Evolutionary conservation across 1,140 invertebrate species (phyloP).

Genomic region (Ips typographus): DNA sequence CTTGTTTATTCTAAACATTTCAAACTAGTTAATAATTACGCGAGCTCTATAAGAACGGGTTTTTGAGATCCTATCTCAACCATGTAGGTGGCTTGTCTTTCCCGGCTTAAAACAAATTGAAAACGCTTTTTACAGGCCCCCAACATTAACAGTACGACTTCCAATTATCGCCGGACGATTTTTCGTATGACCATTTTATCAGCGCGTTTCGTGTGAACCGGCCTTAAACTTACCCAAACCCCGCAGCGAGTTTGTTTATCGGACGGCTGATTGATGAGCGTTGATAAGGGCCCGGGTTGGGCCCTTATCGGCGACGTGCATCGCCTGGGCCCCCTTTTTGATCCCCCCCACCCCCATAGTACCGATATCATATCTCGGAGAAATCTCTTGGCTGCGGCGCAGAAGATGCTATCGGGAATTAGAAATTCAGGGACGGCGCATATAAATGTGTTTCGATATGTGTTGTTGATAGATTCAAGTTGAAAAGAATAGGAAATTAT

Average conservation of each 20-base stretch:
- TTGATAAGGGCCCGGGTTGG: constrained; percentile 46
- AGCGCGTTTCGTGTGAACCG: constrained; percentile 25
- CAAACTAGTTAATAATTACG: constrained; percentile 13
- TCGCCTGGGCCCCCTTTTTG: constrained; percentile 21
- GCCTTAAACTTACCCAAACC: constrained; percentile 29
- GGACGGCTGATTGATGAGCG: constrained; percentile 41
- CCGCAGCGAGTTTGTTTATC: constrained; percentile 36
- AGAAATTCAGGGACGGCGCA: constrained; percentile 14
- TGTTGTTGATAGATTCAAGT: no score
- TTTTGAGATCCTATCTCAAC: constrained; percentile 15
- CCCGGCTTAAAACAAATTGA: constrained; percentile 21
- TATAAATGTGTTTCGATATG: no score
- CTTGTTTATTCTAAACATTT: constrained; percentile 19
- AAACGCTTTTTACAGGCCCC: constrained; percentile 11
- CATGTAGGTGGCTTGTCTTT: constrained; percentile 23
- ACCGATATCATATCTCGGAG: constrained; percentile 24
- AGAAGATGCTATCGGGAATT: constrained; percentile 30
- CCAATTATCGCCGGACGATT: constrained; percentile 10
- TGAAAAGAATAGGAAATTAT: no score
- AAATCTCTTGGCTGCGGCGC: constrained; percentile 24
- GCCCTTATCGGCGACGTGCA: constrained; percentile 43
- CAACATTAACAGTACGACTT: constrained; percentile 8
- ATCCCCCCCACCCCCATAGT: constrained; percentile 8
- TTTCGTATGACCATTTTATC: constrained; percentile 19
- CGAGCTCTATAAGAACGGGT: constrained; percentile 4